Evolutionary conservation across 2,113 vertebrate genomes (phyloP), one percentile per base, ranked within the genome.

Genomic region (Stictonetta naevosa): DNA sequence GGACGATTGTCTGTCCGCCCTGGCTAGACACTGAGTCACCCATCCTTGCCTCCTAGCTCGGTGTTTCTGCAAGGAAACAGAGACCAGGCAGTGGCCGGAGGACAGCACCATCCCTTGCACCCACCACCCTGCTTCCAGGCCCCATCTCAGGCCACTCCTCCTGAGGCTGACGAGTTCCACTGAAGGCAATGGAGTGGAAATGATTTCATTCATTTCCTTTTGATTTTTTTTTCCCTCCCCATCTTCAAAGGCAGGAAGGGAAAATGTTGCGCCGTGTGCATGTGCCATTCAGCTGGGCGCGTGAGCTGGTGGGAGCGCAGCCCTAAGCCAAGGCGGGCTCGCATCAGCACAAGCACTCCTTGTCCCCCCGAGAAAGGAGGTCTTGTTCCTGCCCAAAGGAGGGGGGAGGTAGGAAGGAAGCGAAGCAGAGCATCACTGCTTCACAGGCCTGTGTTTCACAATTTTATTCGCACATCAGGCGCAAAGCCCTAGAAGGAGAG

Each of bases 221-320:
- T 95, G 71, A 75, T 9, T 62, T 64, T 53, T 67, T 68, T 72
- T 90, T 20, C 1, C 28, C 34, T 11, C 8, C 66, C 86, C 84
- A 92, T 95, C 92, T 96, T 96, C 94, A 96, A 95, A 96, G 92
- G 92, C 87, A 96, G 95, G 93, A 95, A 96, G 85, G 72, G 92
- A 77, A 90, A 94, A 93, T 86, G 69, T 76, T 72, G 40, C 33
- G 55, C 16, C 44, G 44, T 15, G 1, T 8, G 6, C 85, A 85
- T 7, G 5, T 91, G 93, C 84, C 75, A 71, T 63, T 96, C 84
- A 69, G 74, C 87, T 62, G 86, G 74, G 55, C 0, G 4, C 2
- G 8, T 7, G 38, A 92, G 80, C 80, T 75, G 77, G 83, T 88
- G 92, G 91, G 88, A 95, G 34, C 42, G 26, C 58, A 82, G 91